Conservation (phyloP, 1,140 invertebrate genomes). For the Drosophila obscura region DNA sequence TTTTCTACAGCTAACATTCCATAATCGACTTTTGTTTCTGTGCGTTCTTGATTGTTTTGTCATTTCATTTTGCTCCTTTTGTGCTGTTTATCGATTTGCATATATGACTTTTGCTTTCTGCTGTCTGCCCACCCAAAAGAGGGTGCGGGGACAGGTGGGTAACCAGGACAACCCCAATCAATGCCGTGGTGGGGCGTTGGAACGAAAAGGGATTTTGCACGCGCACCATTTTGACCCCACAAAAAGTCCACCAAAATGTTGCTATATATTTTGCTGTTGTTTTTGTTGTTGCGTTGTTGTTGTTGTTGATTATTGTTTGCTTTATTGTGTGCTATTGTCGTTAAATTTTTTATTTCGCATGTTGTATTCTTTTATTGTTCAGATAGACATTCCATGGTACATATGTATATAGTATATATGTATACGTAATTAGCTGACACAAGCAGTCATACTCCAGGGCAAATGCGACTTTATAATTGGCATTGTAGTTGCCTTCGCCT, state of each 20-base stretch:
- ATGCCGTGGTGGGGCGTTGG: no score
- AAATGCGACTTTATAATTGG: slow-evolving; percentile 44
- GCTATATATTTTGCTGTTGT: slow-evolving; percentile 1
- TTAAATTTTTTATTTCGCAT: slow-evolving; percentile 37
- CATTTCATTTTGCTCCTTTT: slow-evolving; percentile 4
- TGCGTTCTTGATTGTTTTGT: not conserved
- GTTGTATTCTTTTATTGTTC: slow-evolving; percentile 55
- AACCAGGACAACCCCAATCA: slow-evolving; percentile 13
- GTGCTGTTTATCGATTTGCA: slow-evolving; percentile 43
- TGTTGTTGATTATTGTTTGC: slow-evolving; percentile 25
- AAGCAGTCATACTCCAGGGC: slow-evolving; percentile 19
- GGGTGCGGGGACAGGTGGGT: slow-evolving; percentile 8
- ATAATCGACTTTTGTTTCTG: no score
- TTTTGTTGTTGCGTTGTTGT: slow-evolving; percentile 12
- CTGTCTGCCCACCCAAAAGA: not conserved
- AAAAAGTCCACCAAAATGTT: no score
- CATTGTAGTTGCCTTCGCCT: slow-evolving; percentile 18
- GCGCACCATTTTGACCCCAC: slow-evolving; percentile 31
- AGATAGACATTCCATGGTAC: slow-evolving; percentile 21
- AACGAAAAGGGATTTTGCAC: slow-evolving; percentile 24
- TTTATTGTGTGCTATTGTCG: slow-evolving; percentile 64
- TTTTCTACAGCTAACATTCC: no score
- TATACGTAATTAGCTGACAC: slow-evolving; percentile 49
- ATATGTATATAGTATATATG: slow-evolving; percentile 3
- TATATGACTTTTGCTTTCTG: slow-evolving; percentile 36